phyloP scores from a whole-genome alignment of 2,797 vertebrate genomes.

The Sphenopsis melanotis region DNA sequence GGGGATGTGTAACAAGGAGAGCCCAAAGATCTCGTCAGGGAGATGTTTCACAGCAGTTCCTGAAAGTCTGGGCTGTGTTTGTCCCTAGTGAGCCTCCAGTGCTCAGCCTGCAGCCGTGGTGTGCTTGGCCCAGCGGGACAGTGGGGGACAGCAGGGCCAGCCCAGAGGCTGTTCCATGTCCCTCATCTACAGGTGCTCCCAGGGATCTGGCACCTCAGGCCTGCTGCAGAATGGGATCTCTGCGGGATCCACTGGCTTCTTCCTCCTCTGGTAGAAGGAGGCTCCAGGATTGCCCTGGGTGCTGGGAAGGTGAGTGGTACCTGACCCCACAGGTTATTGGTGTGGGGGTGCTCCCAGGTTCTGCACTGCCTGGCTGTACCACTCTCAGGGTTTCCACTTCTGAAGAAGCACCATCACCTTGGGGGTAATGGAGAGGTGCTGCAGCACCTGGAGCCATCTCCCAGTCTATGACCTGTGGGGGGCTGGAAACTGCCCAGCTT shows the following conservation, averaged over 20 bases:
- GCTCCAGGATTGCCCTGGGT: not conserved
- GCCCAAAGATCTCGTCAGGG: not conserved
- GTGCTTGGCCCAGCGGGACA: rapidly evolving
- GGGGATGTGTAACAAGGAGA: not conserved
- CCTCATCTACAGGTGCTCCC: not conserved
- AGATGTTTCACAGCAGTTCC: not conserved
- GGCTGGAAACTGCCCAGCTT: rapidly evolving
- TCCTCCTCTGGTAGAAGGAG: not conserved
- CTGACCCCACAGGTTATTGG: rapidly evolving
- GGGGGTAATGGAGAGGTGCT: rapidly evolving
- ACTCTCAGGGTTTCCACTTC: rapidly evolving
- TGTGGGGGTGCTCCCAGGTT: not conserved
- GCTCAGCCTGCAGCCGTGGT: rapidly evolving
- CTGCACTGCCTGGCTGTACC: not conserved
- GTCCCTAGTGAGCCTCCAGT: rapidly evolving
- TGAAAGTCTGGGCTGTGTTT: not conserved
- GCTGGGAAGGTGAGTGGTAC: not conserved
- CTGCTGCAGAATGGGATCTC: not conserved
- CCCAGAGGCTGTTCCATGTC: rapidly evolving
- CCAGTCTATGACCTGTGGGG: rapidly evolving
- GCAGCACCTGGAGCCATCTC: not conserved
- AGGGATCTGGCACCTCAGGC: not conserved
- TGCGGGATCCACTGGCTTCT: not conserved
- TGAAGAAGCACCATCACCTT: not conserved
- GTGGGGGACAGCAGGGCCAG: rapidly evolving